A percentile compares a stretch with the other conserved stretches of the same genome.
Conservation (phyloP, 92 coral and sea anemone genomes). For the Porites rus region DNA sequence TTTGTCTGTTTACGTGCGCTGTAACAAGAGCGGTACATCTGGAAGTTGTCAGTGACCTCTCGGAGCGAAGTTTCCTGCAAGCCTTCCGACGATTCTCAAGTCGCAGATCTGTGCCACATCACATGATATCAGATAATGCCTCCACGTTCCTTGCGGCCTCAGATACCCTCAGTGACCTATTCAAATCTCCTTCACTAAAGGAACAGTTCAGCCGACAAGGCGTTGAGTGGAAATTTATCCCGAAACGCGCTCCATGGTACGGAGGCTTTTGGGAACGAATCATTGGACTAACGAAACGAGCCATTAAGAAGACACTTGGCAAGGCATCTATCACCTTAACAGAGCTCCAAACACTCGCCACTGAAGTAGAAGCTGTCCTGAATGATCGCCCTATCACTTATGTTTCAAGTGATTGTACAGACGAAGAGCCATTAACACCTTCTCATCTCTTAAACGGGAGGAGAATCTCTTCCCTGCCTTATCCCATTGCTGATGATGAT, state of each 20-base stretch:
- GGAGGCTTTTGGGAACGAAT: slow-evolving; percentile 77
- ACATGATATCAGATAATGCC: slow-evolving; percentile 74
- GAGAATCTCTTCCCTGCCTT: slow-evolving; percentile 13
- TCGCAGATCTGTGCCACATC: slow-evolving; percentile 59
- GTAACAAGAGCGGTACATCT: slow-evolving; percentile 66
- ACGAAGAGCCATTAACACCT: slow-evolving; percentile 49
- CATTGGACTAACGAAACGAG: slow-evolving; percentile 67
- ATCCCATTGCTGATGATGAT: slow-evolving; percentile 14
- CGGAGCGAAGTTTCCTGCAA: slow-evolving; percentile 53
- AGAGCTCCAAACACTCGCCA: slow-evolving; percentile 46
- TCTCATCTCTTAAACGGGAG: slow-evolving; percentile 6
- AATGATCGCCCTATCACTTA: slow-evolving; percentile 48
- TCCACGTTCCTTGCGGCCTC: slow-evolving; percentile 61
- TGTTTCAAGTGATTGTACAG: slow-evolving; percentile 28
- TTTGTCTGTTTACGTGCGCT: slow-evolving; percentile 66
- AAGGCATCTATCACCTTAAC: slow-evolving; percentile 35
- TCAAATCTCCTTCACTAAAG: slow-evolving; percentile 59
- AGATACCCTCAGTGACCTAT: slow-evolving; percentile 52
- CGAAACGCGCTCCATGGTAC: slow-evolving; percentile 68
- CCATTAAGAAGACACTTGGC: slow-evolving; percentile 66
- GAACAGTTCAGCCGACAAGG: slow-evolving; percentile 45
- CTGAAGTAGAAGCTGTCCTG: slow-evolving; percentile 43
- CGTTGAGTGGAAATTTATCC: slow-evolving; percentile 73
- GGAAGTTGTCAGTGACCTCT: slow-evolving; percentile 64
- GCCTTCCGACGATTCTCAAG: slow-evolving; percentile 65